Conservation (phyloP, 2,113 vertebrate species). For the Cranoglanis bouderius region DNA sequence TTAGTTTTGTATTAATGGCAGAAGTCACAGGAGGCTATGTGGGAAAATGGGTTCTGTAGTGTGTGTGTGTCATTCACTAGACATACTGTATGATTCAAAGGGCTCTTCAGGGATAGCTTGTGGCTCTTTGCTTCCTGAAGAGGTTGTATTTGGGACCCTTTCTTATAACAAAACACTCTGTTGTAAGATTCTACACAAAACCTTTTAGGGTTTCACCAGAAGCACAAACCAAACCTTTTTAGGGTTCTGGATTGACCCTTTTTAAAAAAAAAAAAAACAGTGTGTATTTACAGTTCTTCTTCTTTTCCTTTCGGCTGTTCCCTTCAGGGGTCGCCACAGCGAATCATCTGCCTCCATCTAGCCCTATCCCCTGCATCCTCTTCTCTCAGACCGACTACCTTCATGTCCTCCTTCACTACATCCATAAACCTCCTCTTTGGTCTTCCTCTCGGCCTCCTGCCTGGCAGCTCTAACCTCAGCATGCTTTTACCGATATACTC, state of each 20-base stretch:
- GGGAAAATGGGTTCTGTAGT: background rate
- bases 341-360: too few species aligned
- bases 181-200: background rate
- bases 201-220: background rate
- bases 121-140: background rate
- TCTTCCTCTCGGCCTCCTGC: too few species aligned
- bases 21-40: background rate
- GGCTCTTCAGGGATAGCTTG: background rate
- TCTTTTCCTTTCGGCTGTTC: too few species aligned
- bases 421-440: too few species aligned
- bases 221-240: background rate
- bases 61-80: constrained; percentile 1
- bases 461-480: too few species aligned
- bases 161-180: background rate
- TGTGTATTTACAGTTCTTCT: background rate
- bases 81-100: background rate
- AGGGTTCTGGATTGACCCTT: background rate
- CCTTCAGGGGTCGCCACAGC: too few species aligned
- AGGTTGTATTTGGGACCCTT: background rate
- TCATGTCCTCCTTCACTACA: too few species aligned
- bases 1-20: constrained; percentile 12
- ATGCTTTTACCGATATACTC: too few species aligned
- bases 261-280: background rate
- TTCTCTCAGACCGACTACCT: too few species aligned
- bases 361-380: too few species aligned